Conservation (phyloP, 2,113 vertebrate genomes). For the Struthidea cinerea region DNA sequence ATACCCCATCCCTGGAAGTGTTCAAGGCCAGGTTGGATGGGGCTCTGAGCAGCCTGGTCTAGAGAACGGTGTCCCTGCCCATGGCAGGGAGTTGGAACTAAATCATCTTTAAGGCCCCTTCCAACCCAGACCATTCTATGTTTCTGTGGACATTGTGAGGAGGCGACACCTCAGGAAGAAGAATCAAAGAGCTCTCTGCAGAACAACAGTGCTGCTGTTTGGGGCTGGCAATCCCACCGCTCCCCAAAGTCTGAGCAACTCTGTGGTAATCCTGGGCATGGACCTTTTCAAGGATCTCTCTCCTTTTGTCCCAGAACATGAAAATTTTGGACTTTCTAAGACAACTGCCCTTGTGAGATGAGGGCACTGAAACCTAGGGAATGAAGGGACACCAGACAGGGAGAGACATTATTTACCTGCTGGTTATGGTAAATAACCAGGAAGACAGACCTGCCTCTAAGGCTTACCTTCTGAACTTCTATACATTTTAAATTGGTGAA, state of each 20-base stretch:
- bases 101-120: background rate
- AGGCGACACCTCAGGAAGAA: background rate
- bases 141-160: background rate
- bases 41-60: background rate
- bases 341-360: background rate
- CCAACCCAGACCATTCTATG: background rate
- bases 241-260: background rate
- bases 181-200: background rate
- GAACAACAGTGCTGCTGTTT: accelerated
- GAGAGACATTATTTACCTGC: background rate
- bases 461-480: background rate
- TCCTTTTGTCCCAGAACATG: background rate
- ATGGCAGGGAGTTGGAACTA: too few relatives aligned
- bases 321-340: background rate
- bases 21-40: background rate
- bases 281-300: background rate
- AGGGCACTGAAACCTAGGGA: background rate
- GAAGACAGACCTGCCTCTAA: background rate
- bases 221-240: background rate
- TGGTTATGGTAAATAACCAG: background rate
- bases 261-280: background rate
- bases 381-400: background rate
- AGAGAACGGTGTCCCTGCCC: background rate
- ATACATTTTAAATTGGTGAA: background rate
- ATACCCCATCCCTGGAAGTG: background rate